Evolutionary conservation across 37 sponge, comb jelly and placozoan species (phyloP).

Genomic region (Lycopodina hypogea): DNA sequence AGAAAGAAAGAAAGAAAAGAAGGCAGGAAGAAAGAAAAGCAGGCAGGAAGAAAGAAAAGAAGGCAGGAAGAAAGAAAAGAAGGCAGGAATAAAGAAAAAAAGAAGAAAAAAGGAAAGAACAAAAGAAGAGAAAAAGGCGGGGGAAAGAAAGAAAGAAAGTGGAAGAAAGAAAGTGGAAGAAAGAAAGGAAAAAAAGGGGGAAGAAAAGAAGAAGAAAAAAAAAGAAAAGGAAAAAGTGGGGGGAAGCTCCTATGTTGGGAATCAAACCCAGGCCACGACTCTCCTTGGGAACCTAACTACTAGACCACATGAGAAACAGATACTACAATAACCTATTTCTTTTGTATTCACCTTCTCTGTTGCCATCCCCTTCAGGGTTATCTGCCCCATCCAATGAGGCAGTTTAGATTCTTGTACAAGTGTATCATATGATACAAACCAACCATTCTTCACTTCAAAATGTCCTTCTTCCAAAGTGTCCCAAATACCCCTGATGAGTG

Average conservation of each 20-base stretch:
- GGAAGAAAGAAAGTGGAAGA: background rate
- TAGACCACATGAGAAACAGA: constrained; percentile 77
- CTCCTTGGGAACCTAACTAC: constrained; percentile 83
- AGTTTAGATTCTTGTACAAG: background rate
- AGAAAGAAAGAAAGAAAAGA: no score
- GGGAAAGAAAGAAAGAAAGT: background rate
- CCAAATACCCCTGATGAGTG: constrained; percentile 5
- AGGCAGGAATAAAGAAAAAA: no score
- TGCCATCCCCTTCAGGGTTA: constrained; percentile 33
- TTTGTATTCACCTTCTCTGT: constrained; percentile 45
- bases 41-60: no score
- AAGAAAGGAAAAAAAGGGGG: background rate
- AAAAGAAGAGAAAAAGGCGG: no score
- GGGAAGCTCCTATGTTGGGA: background rate
- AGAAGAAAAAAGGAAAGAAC: no score
- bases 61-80: no score
- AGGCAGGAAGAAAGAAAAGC: no score
- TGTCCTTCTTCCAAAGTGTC: background rate
- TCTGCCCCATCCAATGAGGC: constrained; percentile 47
- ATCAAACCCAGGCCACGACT: background rate
- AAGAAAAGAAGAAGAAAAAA: background rate
- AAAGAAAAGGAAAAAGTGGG: background rate
- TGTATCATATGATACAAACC: constrained; percentile 19
- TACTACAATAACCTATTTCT: background rate
- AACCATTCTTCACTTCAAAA: constrained; percentile 26